These are phyloP conservation scores for Orthochromis malagaraziensis DNA, from an alignment of 2,113 vertebrate species.

Conservation along the genomic window DNA sequence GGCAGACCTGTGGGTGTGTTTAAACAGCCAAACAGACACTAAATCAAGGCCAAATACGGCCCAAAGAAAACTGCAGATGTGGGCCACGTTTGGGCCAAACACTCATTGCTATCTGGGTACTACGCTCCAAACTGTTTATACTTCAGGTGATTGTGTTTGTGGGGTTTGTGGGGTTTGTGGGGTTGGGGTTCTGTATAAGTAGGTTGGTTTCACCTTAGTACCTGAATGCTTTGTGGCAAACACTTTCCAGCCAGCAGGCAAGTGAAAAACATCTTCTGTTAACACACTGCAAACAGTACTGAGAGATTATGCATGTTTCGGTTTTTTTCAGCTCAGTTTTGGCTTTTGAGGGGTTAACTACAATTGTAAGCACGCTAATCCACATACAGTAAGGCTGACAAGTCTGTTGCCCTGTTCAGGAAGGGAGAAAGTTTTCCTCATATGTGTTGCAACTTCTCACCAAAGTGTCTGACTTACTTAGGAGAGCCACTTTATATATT, in stretches of 20 bases:
- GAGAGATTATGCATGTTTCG: background rate
- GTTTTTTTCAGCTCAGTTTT: background rate
- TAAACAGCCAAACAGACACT: background rate
- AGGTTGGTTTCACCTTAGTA: background rate
- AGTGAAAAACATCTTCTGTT: background rate
- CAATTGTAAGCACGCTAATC: background rate
- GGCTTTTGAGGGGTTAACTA: accelerated
- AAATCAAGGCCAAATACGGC: background rate
- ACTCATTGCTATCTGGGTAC: background rate
- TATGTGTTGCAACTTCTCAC: background rate
- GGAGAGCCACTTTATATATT: background rate
- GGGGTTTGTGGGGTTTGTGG: background rate
- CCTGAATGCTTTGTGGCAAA: conserved; percentile 10
- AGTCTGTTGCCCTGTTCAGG: background rate
- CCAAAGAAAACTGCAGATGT: background rate
- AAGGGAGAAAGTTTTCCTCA: background rate
- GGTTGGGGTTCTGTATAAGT: background rate
- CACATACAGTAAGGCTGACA: background rate
- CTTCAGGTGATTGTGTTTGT: background rate
- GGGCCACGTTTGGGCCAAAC: background rate
- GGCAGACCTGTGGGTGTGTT: background rate
- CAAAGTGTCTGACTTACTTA: background rate
- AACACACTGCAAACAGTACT: background rate
- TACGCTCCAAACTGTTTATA: background rate
- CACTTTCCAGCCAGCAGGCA: conserved; percentile 25